Evolutionary conservation across 2,113 vertebrate genomes (phyloP).

Genomic region (Lanius ludovicianus): DNA sequence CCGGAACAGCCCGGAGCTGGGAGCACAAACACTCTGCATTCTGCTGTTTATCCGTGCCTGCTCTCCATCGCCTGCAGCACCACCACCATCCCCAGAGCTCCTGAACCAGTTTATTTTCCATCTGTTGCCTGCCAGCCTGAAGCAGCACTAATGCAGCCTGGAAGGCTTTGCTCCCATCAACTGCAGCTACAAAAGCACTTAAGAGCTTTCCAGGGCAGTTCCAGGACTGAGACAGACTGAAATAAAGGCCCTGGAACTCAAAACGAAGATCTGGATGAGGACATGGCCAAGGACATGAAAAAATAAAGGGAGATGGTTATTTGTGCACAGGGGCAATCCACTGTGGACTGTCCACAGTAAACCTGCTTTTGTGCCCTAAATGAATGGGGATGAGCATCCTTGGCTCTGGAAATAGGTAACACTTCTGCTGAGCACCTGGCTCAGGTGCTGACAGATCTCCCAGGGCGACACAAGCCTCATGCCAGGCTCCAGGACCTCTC

Average conservation of each 20-base stretch:
- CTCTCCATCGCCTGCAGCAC: constrained; percentile 24
- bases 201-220: constrained; percentile 24
- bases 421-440: neutral
- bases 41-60: neutral
- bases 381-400: neutral
- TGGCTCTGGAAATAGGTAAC: neutral
- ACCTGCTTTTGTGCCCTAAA: neutral
- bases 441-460: neutral
- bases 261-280: neutral
- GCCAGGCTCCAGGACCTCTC: neutral
- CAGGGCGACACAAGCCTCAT: neutral
- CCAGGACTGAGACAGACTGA: neutral
- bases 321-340: neutral
- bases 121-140: constrained; percentile 66
- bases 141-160: constrained; percentile 61
- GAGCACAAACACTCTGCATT: neutral
- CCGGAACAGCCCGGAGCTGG: neutral
- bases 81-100: constrained; percentile 26
- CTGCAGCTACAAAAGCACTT: constrained; percentile 43
- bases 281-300: neutral
- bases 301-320: neutral
- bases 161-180: constrained; percentile 45
- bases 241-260: neutral
- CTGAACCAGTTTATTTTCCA: constrained; percentile 47
- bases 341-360: rapidly evolving